Evolutionary conservation across 2,888 invertebrate species (phyloP).

Genomic region (Pseudoips prasinana): DNA sequence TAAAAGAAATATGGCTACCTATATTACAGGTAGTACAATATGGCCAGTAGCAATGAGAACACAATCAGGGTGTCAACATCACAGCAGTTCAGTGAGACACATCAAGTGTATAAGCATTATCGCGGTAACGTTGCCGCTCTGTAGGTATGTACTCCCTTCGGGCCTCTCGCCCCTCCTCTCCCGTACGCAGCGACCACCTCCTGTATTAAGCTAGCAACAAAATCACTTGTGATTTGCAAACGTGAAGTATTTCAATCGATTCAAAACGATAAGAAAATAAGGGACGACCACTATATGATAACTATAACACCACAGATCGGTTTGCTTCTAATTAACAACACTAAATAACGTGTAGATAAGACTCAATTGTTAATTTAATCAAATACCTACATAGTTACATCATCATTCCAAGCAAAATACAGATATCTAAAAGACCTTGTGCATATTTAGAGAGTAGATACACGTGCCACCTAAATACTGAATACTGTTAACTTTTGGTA

Average conservation of each 20-base stretch:
- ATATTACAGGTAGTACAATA: no score
- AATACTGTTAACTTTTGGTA: no score
- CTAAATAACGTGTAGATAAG: slow-evolving; percentile 48
- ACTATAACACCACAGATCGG: no score
- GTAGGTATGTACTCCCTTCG: slow-evolving; percentile 64
- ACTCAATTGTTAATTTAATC: slow-evolving; percentile 30
- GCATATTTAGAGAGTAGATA: no score
- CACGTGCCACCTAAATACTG: no score
- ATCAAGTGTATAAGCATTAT: slow-evolving; percentile 58
- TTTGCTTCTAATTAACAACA: no score
- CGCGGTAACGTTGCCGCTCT: slow-evolving; percentile 60
- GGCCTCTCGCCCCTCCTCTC: slow-evolving; percentile 68
- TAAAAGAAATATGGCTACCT: no score
- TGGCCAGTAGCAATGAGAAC: neutral
- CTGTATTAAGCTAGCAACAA: slow-evolving; percentile 52
- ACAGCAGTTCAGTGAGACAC: slow-evolving; percentile 44
- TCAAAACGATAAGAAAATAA: slow-evolving; percentile 58
- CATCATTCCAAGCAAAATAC: slow-evolving; percentile 3
- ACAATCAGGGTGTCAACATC: slow-evolving; percentile 26
- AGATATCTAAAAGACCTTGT: no score
- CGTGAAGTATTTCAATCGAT: slow-evolving; percentile 53
- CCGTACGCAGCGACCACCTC: slow-evolving; percentile 54
- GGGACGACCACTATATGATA: slow-evolving; percentile 47
- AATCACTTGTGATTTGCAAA: slow-evolving; percentile 38
- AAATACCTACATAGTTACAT: slow-evolving; percentile 10